These are phyloP conservation scores for Drosophila ezoana DNA, from an alignment of 2,888 invertebrate species.

Conservation along the genomic window DNA sequence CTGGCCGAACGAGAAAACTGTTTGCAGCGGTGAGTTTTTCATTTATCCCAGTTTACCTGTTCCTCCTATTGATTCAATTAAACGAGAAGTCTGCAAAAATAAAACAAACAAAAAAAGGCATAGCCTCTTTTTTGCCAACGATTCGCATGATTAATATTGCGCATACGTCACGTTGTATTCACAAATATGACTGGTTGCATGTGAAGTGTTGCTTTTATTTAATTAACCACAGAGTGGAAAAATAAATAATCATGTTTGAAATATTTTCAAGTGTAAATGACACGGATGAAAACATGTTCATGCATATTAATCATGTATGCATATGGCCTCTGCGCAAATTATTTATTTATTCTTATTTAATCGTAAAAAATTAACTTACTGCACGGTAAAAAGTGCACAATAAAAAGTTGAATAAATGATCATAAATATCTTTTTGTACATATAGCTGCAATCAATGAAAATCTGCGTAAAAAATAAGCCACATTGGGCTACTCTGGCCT, in stretches of 20 bases:
- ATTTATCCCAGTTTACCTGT: conserved; percentile 5
- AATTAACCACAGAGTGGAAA: conserved; percentile 51
- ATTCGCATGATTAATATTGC: conserved; percentile 41
- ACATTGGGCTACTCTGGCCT: too few relatives aligned
- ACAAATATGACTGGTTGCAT: conserved; percentile 1
- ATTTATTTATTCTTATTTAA: not conserved
- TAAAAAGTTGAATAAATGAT: not conserved
- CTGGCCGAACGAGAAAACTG: conserved; percentile 84
- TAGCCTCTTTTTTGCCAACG: not conserved
- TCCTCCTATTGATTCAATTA: conserved; percentile 6
- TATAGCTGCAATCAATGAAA: too few relatives aligned
- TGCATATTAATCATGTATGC: conserved; percentile 1
- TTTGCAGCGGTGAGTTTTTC: conserved; percentile 82
- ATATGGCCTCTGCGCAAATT: not conserved
- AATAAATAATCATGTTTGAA: conserved; percentile 1
- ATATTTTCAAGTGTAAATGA: conserved; percentile 8
- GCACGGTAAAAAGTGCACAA: not conserved
- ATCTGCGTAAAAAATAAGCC: too few relatives aligned
- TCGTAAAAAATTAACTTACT: not conserved
- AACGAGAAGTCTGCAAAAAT: not conserved
- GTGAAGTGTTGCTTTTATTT: conserved; percentile 35
- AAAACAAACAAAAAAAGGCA: conserved; percentile 1
- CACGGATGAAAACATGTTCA: conserved; percentile 1
- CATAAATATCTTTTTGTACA: not conserved
- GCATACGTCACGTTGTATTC: conserved; percentile 8